Conservation (phyloP, 2,888 invertebrate species). For the Micoletzkya japonica region DNA sequence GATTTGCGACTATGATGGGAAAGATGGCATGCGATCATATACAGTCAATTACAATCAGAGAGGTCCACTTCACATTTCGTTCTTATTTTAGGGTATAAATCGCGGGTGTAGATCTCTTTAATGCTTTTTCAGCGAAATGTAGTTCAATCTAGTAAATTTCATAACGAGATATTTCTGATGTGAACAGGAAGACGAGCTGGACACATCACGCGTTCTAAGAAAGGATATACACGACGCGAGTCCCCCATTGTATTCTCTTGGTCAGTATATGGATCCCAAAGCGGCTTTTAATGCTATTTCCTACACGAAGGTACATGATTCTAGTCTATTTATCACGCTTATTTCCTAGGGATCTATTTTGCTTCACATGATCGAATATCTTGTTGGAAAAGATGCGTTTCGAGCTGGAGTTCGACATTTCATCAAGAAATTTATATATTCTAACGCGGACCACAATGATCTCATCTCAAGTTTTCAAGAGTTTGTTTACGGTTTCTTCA, state of each 20-base stretch:
- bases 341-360: slow-evolving; percentile 39
- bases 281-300: slow-evolving; percentile 2
- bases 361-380: slow-evolving; percentile 46
- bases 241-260: neutral
- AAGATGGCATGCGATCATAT: slow-evolving; percentile 36
- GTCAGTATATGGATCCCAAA: neutral
- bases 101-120: too few relatives aligned
- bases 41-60: slow-evolving; percentile 37
- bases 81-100: too few relatives aligned
- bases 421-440: slow-evolving; percentile 42
- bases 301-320: slow-evolving; percentile 6
- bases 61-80: slow-evolving; percentile 26
- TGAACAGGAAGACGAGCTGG: neutral
- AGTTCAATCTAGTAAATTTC: too few relatives aligned
- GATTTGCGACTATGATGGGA: slow-evolving; percentile 46
- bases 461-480: neutral
- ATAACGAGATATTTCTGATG: too few relatives aligned
- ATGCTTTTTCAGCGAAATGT: too few relatives aligned
- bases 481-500: too few relatives aligned
- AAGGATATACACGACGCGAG: neutral
- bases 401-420: slow-evolving; percentile 21
- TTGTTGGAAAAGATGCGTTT: slow-evolving; percentile 44
- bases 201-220: neutral
- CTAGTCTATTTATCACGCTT: neutral
- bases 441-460: slow-evolving; percentile 46